Base-by-base conservation (phyloP, 1,140 invertebrate species). In the Pentalonia nigronervosa region DNA sequence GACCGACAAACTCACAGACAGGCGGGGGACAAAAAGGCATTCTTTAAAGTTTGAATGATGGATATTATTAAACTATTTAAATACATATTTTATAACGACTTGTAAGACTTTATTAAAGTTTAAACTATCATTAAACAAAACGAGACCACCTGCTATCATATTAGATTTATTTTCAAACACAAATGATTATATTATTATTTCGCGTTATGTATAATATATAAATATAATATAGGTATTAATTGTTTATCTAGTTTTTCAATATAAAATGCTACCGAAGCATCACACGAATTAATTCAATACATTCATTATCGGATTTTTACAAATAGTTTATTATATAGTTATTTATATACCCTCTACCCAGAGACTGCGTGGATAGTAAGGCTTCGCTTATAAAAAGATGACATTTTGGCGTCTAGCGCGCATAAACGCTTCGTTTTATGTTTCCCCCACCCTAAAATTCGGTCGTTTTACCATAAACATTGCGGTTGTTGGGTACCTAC, bases 21-120 rank as follows among this genome's bases (percentile, higher is more conserved):
- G 60, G n/a, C 60, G n/a, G 14, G 11, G 60, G 60, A 76, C n/a
- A 76, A n/a, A 76, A 76, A 76, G 17, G 60, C 14, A 76, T 76
- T 76, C 30, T 76, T 76, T n/a, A 76, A 76, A 76, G 23, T 76
- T n/a, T n/a, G n/a, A 76, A 76, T 76, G 60, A 76, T 76, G 60
- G 60, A 76, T 67, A 67, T n/a, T 14, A 11, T n/a, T 76, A 76
- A 76, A 20, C 14, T 76, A 76, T 76, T 76, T n/a, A 17, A 76
- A 76, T n/a, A 76, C 17, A n/a, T 30, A n/a, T 60, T 76, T n/a
- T 9, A 67, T 67, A 34, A n/a, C 17, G 30, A 17, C 60, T 76
- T 23, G 50, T 20, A 23, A 53, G 21, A 53, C 50, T 53, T 23
- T 53, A 53, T 23, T 53, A 53, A 21, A 53, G 21, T 23, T 53